A percentile compares a stretch with the other conserved stretches of the same genome.
Conservation (phyloP, 2,113 vertebrate genomes). For the Callipepla squamata region DNA sequence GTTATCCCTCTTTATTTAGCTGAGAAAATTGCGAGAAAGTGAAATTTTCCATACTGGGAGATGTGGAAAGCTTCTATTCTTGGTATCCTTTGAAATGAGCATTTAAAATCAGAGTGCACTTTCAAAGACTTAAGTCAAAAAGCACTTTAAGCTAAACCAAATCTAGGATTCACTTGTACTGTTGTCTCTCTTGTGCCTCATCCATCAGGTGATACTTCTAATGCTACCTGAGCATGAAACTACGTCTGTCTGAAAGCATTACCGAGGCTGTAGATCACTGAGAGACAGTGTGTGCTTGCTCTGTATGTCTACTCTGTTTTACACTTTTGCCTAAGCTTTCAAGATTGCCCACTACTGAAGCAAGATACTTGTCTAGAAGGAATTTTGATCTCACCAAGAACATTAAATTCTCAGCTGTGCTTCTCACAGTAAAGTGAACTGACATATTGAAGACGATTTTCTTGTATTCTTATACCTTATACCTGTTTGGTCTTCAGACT, state of each 20-base stretch:
- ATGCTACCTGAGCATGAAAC: neutral
- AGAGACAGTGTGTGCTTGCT: neutral
- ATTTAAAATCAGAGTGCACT: neutral
- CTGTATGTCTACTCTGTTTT: neutral
- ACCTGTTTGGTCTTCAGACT: neutral
- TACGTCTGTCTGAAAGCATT: neutral
- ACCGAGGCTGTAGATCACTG: neutral
- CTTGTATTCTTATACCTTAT: neutral
- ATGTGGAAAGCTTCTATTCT: neutral
- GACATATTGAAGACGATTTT: neutral
- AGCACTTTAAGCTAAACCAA: neutral
- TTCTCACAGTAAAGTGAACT: neutral
- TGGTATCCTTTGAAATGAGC: neutral
- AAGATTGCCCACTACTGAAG: neutral
- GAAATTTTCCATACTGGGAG: neutral
- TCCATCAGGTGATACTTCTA: neutral
- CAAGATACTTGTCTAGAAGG: neutral
- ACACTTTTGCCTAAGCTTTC: neutral
- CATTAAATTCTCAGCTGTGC: neutral
- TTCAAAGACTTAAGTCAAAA: conserved; percentile 14
- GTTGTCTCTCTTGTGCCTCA: neutral
- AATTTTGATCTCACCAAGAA: neutral
- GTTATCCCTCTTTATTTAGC: neutral
- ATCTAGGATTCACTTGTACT: neutral
- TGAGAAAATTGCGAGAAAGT: neutral